phyloP scores from a whole-genome alignment of 2,113 vertebrate species.

The Calyptommatus sinebrachiatus region DNA sequence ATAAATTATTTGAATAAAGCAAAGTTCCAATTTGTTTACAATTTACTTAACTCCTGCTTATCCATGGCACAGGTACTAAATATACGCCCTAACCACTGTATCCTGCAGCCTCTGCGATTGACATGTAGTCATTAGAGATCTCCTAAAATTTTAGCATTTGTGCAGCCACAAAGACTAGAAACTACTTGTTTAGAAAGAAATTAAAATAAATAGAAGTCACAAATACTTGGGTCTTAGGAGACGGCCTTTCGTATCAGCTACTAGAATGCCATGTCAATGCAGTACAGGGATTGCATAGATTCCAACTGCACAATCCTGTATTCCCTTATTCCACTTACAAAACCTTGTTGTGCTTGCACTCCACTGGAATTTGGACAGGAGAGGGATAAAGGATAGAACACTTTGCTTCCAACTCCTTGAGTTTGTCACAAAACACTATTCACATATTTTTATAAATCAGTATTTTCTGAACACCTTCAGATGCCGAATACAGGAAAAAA shows the following conservation, averaged over 20 bases:
- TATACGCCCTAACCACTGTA: background rate
- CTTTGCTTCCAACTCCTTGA: slow-evolving; percentile 31
- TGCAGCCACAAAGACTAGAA: background rate
- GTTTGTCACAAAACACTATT: slow-evolving; percentile 59
- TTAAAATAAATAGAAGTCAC: slow-evolving; percentile 6
- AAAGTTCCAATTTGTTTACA: background rate
- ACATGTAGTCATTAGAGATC: background rate
- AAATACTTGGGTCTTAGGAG: background rate
- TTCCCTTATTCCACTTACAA: background rate
- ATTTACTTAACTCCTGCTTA: background rate
- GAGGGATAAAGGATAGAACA: slow-evolving; percentile 6
- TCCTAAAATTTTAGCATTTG: background rate
- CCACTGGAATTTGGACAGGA: slow-evolving; percentile 45
- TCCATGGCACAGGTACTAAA: background rate
- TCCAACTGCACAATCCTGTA: slow-evolving; percentile 23
- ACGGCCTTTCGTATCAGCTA: slow-evolving; percentile 6
- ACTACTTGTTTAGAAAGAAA: background rate
- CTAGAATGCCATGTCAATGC: slow-evolving; percentile 10
- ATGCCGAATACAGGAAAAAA: slow-evolving; percentile 68
- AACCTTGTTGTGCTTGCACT: slow-evolving; percentile 34
- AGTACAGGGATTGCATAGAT: background rate
- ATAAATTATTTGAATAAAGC: slow-evolving; percentile 10
- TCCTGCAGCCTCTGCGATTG: background rate
- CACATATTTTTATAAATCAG: slow-evolving; percentile 62
- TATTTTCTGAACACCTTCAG: slow-evolving; percentile 69